Evolutionary conservation across 2,797 vertebrate genomes (phyloP).

Genomic region (Sylvia borin): DNA sequence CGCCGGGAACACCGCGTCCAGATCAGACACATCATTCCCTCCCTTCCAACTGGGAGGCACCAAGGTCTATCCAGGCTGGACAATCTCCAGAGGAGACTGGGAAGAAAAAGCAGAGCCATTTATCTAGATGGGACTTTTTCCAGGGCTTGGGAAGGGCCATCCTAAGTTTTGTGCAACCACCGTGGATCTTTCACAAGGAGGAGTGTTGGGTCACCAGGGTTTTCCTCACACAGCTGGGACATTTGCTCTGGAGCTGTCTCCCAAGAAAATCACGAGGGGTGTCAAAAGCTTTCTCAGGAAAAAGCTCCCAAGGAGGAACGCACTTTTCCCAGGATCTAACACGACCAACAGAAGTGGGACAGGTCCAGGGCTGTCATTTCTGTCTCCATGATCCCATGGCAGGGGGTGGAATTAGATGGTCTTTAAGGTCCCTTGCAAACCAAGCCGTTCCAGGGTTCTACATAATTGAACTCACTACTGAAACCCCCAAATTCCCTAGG

Average conservation of each 20-base stretch:
- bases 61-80: slow-evolving; percentile 13
- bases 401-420: background rate
- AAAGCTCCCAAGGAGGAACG: background rate
- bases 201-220: rapidly evolving
- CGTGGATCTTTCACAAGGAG: background rate
- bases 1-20: background rate
- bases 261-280: background rate
- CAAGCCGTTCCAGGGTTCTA: background rate
- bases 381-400: background rate
- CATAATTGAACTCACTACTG: rapidly evolving
- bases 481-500: background rate
- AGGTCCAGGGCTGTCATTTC: background rate
- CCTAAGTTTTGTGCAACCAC: background rate
- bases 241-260: rapidly evolving
- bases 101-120: background rate
- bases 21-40: background rate
- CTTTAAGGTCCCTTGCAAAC: background rate
- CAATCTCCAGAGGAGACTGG: background rate
- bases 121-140: slow-evolving; percentile 6
- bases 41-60: slow-evolving; percentile 12
- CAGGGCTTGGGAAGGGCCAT: slow-evolving; percentile 11
- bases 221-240: rapidly evolving
- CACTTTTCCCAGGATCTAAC: background rate
- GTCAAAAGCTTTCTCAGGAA: background rate
- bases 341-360: rapidly evolving